Percentiles rank a stretch among this genome's conserved stretches.
phyloP scores from a whole-genome alignment of 2,888 invertebrate species.

The Agrypnus murinus region DNA sequence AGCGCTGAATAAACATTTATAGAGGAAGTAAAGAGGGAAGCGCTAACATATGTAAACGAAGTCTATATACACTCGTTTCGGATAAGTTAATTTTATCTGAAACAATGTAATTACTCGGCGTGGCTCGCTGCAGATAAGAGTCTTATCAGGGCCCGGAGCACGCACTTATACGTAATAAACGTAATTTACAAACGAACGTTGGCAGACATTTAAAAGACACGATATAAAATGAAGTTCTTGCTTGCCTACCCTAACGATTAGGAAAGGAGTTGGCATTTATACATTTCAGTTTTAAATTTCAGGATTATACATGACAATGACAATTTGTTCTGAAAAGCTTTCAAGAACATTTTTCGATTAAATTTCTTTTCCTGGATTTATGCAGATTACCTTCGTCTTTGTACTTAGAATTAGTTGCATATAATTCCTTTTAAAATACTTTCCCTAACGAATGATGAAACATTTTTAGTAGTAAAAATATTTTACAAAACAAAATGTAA shows the following conservation, averaged over 20 bases:
- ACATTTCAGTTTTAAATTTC: slow-evolving; percentile 20
- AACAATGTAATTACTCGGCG: slow-evolving; percentile 67
- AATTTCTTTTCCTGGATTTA: no score
- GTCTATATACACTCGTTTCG: slow-evolving; percentile 62
- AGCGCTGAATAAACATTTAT: slow-evolving; percentile 53
- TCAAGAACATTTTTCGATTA: no score
- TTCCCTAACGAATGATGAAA: no score
- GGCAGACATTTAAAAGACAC: slow-evolving; percentile 62
- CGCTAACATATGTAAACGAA: slow-evolving; percentile 61
- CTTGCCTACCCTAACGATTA: slow-evolving; percentile 39
- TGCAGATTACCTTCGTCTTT: no score
- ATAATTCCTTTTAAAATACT: no score
- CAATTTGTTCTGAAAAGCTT: slow-evolving; percentile 2
- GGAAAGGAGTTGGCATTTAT: slow-evolving; percentile 21
- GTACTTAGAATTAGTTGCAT: no score
- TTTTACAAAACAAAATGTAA: no score
- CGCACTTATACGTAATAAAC: slow-evolving; percentile 67
- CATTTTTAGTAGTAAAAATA: no score
- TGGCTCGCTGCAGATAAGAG: slow-evolving; percentile 64
- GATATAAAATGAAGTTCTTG: slow-evolving; percentile 58
- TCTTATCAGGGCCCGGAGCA: slow-evolving; percentile 66
- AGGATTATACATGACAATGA: not conserved
- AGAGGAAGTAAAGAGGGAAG: slow-evolving; percentile 41
- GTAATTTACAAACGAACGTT: slow-evolving; percentile 66
- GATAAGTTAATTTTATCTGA: slow-evolving; percentile 67